These are phyloP conservation scores for Sorex araneus DNA, from an alignment of 2,113 vertebrate genomes.

Conservation along the genomic window DNA sequence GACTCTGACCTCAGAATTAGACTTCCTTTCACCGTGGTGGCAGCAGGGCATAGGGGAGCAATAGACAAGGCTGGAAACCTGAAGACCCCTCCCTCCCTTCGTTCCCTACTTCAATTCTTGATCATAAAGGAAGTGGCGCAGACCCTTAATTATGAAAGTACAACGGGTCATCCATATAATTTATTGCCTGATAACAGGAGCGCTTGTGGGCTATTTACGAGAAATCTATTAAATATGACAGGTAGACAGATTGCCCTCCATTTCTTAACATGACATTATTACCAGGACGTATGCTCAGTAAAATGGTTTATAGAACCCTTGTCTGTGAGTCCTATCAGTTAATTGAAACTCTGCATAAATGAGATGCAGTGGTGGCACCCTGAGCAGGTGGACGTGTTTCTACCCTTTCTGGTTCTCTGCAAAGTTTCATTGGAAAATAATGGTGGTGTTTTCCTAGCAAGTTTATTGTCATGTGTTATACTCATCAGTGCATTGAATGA, in stretches of 20 bases:
- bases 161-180: conserved; percentile 79
- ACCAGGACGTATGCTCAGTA: conserved; percentile 85
- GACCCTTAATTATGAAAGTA: conserved; percentile 83
- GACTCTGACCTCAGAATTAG: background rate
- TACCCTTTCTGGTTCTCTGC: conserved; percentile 23
- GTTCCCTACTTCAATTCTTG: conserved; percentile 31
- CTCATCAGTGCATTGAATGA: conserved; percentile 1
- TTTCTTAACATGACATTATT: conserved; percentile 87
- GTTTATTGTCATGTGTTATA: conserved; percentile 60
- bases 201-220: conserved; percentile 85
- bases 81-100: background rate
- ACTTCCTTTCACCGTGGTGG: background rate
- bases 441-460: conserved; percentile 60
- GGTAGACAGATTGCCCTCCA: conserved; percentile 86
- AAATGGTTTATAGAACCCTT: conserved; percentile 84
- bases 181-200: conserved; percentile 83
- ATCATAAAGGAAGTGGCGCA: conserved; percentile 81
- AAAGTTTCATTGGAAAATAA: conserved; percentile 53
- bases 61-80: background rate
- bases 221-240: conserved; percentile 88
- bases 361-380: conserved; percentile 53
- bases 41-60: background rate
- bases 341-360: conserved; percentile 75
- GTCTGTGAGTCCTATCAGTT: conserved; percentile 80
- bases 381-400: conserved; percentile 62